phyloP scores from a whole-genome alignment of 2,113 vertebrate genomes.

The Phoenicopterus ruber region DNA sequence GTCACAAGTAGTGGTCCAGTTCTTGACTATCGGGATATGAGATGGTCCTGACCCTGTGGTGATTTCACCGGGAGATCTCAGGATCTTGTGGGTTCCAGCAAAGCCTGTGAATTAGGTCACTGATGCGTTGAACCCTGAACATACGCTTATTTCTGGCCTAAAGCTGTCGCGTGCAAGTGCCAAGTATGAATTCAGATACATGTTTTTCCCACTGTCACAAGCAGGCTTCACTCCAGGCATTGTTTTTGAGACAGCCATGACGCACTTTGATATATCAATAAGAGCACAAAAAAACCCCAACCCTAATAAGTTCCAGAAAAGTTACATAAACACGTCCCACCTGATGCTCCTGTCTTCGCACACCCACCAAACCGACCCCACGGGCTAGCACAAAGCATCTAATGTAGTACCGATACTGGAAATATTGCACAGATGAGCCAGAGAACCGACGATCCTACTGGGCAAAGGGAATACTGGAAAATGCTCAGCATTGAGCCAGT shows the following conservation, averaged over 20 bases:
- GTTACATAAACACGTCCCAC: not conserved
- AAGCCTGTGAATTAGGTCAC: not conserved
- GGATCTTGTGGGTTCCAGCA: not conserved
- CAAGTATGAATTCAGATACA: constrained; percentile 38
- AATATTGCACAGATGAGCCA: not conserved
- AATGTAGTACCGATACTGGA: not conserved
- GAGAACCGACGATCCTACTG: not conserved
- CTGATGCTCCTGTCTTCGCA: not conserved
- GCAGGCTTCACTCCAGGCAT: constrained; percentile 52
- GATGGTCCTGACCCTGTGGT: not conserved
- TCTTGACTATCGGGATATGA: not conserved
- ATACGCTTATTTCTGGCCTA: not conserved
- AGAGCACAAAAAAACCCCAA: not conserved
- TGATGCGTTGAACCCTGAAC: not conserved
- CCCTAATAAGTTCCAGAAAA: constrained; percentile 30
- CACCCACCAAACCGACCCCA: not conserved
- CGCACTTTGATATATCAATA: constrained; percentile 7
- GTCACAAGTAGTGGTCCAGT: not conserved
- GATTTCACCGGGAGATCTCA: not conserved
- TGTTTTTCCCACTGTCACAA: constrained; percentile 42
- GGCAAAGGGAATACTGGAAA: not conserved
- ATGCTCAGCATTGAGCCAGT: not conserved
- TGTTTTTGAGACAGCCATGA: constrained; percentile 52
- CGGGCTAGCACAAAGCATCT: not conserved
- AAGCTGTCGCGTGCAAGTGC: not conserved